Evolutionary conservation across 2,113 vertebrate genomes (phyloP).

Genomic region (Anarrhichthys ocellatus): DNA sequence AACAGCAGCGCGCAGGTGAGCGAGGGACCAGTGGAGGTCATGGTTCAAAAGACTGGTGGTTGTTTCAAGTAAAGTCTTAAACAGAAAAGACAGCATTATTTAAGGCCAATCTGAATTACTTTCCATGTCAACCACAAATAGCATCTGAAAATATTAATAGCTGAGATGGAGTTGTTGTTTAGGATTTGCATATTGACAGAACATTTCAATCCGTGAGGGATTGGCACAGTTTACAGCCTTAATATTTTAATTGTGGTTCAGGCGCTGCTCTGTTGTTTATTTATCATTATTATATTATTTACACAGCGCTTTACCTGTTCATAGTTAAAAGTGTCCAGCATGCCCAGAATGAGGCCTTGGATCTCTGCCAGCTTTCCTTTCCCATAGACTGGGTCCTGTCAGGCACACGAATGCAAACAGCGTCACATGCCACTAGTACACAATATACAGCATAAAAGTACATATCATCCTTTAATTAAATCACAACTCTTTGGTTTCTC

Average conservation of each 20-base stretch:
- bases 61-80: constrained; percentile 94
- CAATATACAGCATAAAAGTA: background rate
- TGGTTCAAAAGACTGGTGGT: constrained; percentile 95
- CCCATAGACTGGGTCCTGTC: constrained; percentile 96
- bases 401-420: background rate
- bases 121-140: background rate
- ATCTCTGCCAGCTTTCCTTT: constrained; percentile 97
- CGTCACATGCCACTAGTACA: background rate
- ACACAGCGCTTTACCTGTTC: constrained; percentile 86
- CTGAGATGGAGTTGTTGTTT: background rate
- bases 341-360: constrained; percentile 94
- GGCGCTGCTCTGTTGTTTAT: background rate
- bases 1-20: constrained; percentile 91
- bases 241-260: background rate
- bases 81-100: constrained; percentile 12
- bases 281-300: background rate
- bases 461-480: background rate
- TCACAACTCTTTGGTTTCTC: background rate
- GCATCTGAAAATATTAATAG: background rate
- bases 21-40: constrained; percentile 98
- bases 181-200: background rate
- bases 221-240: background rate
- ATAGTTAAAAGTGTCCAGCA: constrained; percentile 98
- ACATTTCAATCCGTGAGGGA: background rate
- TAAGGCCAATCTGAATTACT: background rate